A percentile compares a stretch with the other conserved stretches of the same genome.
phyloP scores from a whole-genome alignment of 2,888 invertebrate genomes.

The Cecidostiba fungosa region DNA sequence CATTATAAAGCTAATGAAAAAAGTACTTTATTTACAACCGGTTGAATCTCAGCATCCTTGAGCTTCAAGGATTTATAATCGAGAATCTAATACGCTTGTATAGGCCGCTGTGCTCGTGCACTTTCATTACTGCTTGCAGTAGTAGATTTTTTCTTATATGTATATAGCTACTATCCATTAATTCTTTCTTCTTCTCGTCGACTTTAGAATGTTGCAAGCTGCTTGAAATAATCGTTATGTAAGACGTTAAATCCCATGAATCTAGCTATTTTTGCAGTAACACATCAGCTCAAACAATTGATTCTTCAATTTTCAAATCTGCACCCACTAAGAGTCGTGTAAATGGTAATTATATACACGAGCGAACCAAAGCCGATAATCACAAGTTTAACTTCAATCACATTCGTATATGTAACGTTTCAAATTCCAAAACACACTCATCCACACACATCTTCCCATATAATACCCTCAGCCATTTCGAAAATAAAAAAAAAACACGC shows the following conservation, averaged over 20 bases:
- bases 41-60: conserved; percentile 35
- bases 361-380: no score
- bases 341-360: no score
- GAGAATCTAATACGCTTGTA: conserved; percentile 22
- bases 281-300: no score
- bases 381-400: no score
- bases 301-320: no score
- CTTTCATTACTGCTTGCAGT: conserved; percentile 22
- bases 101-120: not conserved
- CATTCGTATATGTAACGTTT: no score
- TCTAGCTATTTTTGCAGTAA: no score
- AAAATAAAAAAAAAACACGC: conserved; percentile 5
- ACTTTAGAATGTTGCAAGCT: not conserved
- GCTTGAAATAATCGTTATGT: no score
- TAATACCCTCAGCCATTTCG: not conserved
- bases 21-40: conserved; percentile 8
- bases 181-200: conserved; percentile 19
- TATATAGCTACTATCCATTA: not conserved
- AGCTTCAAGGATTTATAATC: conserved; percentile 42
- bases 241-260: no score
- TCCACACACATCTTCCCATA: not conserved
- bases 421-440: not conserved
- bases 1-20: not conserved
- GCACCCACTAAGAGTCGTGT: no score
- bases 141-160: not conserved